Base-by-base conservation (phyloP, 2,888 invertebrate species). In the Drosophila niveifrons region DNA sequence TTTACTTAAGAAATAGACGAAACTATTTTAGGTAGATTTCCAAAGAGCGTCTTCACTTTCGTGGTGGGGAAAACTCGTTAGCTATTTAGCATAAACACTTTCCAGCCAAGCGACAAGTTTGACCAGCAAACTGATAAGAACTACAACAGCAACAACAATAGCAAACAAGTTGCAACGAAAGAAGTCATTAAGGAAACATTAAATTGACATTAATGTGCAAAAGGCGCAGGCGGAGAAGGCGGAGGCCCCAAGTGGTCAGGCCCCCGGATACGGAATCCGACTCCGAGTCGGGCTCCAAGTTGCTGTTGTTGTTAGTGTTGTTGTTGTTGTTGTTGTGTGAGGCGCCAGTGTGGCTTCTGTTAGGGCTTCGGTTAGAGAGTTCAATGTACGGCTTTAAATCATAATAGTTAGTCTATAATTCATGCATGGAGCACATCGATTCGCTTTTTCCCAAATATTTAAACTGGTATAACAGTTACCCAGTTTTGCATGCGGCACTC, bases 131-230 rank as follows among this genome's bases (percentile, higher is more conserved):
- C 87, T 84, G 86, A 87, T 88, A 86, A 86, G 81, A 79, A 75
- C 66, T 62, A 57, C 63, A 57, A 51, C 71, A 69, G 56, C 53
- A 67, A 6, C 51, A 65, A 43, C 62, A 58, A 29, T 50, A 57
- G 29, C 65, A 61, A 76, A 70, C 72, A 87, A 84, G 71, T 88
- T 80, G 78, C 80, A 84, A 68, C 69, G 75, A 74, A 80, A 78
- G 79, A 86, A 83, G 88, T 90, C 90, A 91, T 90, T 90, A 90
- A 85, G 90, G 90, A 90, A 90, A 89, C 90, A 90, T 90, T 91
- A 90, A 88, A 90, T 89, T 90, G 90, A 91, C 90, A 90, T 89
- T 91, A 90, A 88, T 86, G 81, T 82, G 66, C 62, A 10, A 34
- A 39, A 36, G 65, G 53, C 51, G 43, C 3, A 59, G 74, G 31